Evolutionary conservation across 1,140 invertebrate genomes (phyloP).

Genomic region (Ceratina japonica): DNA sequence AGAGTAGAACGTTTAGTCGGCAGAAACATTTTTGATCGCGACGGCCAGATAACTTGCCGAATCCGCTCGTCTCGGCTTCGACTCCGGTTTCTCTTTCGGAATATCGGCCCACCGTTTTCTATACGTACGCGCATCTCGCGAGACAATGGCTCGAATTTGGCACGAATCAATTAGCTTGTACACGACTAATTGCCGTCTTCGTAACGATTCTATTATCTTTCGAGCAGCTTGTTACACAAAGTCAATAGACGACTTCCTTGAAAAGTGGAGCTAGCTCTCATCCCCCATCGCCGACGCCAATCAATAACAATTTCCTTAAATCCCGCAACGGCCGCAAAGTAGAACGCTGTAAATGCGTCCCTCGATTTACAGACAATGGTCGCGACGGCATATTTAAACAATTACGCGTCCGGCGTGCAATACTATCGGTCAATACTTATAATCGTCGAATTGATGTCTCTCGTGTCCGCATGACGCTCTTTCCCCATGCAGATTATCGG

Average conservation of each 20-base stretch:
- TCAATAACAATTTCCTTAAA: constrained; percentile 48
- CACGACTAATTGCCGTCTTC: too few relatives aligned
- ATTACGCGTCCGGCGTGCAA: neutral
- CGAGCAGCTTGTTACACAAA: constrained; percentile 11
- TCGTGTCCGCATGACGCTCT: neutral
- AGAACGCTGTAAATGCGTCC: constrained; percentile 29
- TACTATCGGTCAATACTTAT: neutral
- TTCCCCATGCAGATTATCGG: too few relatives aligned
- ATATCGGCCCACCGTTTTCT: too few relatives aligned
- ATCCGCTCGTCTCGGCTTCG: too few relatives aligned
- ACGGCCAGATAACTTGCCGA: too few relatives aligned
- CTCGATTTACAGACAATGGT: constrained; percentile 35
- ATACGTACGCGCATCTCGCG: too few relatives aligned
- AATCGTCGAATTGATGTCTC: too few relatives aligned
- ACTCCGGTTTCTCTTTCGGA: too few relatives aligned
- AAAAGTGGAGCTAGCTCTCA: constrained; percentile 5
- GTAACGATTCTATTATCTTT: neutral
- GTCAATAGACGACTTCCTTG: constrained; percentile 32
- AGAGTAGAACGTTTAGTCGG: neutral
- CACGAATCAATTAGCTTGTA: too few relatives aligned
- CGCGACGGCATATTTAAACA: neutral
- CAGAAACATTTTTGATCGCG: neutral
- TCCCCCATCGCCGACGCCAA: constrained; percentile 22
- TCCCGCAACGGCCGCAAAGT: constrained; percentile 27
- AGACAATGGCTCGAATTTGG: too few relatives aligned